Percentiles rank a stretch among this genome's conserved stretches.
Evolutionary conservation across 1,140 invertebrate genomes (phyloP).

Genomic region (Myzus persicae): DNA sequence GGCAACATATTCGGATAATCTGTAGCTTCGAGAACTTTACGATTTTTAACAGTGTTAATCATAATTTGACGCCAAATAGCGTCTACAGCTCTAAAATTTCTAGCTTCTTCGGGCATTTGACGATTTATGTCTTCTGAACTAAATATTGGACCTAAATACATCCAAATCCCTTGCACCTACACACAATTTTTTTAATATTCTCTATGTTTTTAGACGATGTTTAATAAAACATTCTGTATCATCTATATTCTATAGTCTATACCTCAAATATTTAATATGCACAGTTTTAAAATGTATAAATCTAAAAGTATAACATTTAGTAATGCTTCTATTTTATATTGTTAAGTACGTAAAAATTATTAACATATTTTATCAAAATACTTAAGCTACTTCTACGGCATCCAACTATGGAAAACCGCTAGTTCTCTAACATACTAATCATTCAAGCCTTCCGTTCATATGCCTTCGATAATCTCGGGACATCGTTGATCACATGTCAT

Average conservation of each 20-base stretch:
- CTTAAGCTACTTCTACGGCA: too few species aligned
- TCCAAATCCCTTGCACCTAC: conserved; percentile 77
- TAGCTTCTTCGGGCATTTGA: conserved; percentile 95
- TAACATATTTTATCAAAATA: background rate
- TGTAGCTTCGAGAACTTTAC: conserved; percentile 82
- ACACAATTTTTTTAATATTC: conserved; percentile 38
- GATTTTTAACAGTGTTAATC: conserved; percentile 73
- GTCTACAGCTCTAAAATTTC: conserved; percentile 79
- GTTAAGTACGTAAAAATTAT: background rate
- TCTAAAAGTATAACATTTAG: background rate
- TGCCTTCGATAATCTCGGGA: too few species aligned
- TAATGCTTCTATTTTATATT: background rate
- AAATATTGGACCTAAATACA: conserved; percentile 97
- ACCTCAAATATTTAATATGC: background rate
- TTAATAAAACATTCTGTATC: too few species aligned
- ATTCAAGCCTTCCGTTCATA: too few species aligned
- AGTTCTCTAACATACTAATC: too few species aligned
- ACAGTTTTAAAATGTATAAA: background rate
- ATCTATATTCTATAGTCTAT: too few species aligned
- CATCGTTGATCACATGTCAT: too few species aligned
- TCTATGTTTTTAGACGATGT: background rate
- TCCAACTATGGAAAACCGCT: too few species aligned
- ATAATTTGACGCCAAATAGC: conserved; percentile 89
- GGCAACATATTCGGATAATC: conserved; percentile 81
- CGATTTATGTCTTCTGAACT: conserved; percentile 96